A percentile compares a stretch with the other conserved stretches of the same genome.
phyloP scores from a whole-genome alignment of 2,797 vertebrate genomes.

The Sebastes reedi region DNA sequence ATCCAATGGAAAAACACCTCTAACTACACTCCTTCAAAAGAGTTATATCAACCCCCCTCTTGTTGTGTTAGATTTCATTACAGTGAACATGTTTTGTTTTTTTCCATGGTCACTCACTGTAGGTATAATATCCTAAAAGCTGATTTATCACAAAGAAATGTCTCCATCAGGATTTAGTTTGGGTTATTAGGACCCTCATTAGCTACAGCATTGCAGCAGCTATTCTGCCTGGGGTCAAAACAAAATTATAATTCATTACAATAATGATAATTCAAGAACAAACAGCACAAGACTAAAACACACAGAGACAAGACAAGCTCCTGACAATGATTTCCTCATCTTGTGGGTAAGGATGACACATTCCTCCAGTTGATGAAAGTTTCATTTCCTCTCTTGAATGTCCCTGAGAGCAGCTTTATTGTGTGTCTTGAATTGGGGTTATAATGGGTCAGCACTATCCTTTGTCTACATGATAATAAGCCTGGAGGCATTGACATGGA shows the following conservation, averaged over 20 bases:
- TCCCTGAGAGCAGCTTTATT: neutral
- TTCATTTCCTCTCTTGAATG: conserved; percentile 1
- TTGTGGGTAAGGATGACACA: neutral
- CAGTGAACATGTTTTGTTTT: neutral
- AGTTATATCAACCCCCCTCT: neutral
- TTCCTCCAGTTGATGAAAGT: neutral
- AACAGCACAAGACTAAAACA: neutral
- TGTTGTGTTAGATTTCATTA: neutral
- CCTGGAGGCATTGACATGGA: neutral
- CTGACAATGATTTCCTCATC: neutral
- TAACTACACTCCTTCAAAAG: neutral
- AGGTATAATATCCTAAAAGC: neutral
- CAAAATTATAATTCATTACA: neutral
- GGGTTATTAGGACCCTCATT: neutral
- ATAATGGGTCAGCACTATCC: neutral
- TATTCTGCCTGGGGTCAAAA: neutral
- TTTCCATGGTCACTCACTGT: neutral
- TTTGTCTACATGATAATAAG: conserved; percentile 11
- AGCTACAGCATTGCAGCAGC: neutral
- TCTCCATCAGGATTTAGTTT: neutral
- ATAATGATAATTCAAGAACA: neutral
- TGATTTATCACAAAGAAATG: neutral
- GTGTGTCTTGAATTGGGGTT: conserved; percentile 39
- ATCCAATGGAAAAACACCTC: neutral
- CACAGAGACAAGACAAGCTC: neutral